Percentiles rank a stretch among this genome's conserved stretches.
Conservation (phyloP, 1,140 invertebrate genomes). For the Druon quercuslanigerum region DNA sequence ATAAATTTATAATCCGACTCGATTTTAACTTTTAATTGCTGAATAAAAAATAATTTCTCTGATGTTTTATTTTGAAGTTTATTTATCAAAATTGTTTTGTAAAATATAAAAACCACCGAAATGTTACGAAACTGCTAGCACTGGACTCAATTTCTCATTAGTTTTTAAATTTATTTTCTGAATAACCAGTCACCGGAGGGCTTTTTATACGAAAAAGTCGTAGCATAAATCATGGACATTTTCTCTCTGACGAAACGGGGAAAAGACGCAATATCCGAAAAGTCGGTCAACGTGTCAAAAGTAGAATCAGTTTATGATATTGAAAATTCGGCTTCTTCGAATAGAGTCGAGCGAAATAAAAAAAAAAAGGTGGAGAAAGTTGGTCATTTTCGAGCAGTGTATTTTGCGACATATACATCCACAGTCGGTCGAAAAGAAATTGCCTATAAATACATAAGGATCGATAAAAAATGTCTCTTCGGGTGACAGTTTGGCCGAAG, state of each 20-base stretch:
- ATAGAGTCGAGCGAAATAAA: not conserved
- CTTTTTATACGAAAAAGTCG: not conserved
- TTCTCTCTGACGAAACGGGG: not conserved
- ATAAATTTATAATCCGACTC: no score
- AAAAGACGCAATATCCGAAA: conserved; percentile 15
- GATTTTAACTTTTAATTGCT: no score
- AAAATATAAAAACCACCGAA: no score
- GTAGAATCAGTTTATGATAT: conserved; percentile 26
- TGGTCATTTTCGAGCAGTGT: not conserved
- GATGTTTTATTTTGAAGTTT: no score
- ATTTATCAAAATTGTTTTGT: no score
- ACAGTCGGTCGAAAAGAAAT: no score
- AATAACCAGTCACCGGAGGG: not conserved
- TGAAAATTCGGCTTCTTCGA: conserved; percentile 8
- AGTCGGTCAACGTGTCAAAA: conserved; percentile 15
- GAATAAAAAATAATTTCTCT: no score
- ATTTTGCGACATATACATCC: no score
- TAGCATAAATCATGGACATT: not conserved
- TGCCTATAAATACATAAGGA: not conserved
- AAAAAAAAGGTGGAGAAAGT: not conserved
- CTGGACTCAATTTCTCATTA: not conserved
- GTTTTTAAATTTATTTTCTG: not conserved
- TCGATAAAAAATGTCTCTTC: conserved; percentile 2
- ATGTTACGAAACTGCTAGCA: no score
- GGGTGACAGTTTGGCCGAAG: not conserved